Base-by-base conservation (phyloP, 2,113 vertebrate genomes). In the Poicephalus meyeri region DNA sequence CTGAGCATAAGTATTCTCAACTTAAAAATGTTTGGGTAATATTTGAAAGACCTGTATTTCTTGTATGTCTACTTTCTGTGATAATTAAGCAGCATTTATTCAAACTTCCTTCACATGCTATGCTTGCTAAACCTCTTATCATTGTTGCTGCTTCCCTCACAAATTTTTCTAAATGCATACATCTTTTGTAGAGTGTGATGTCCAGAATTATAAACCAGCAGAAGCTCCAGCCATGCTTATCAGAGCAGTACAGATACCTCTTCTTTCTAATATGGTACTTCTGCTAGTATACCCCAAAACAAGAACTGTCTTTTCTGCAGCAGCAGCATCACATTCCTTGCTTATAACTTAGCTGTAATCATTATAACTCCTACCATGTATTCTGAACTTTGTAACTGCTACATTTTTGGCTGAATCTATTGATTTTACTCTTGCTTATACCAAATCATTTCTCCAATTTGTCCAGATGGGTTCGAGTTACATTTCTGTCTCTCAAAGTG, bases 401-500 rank as follows among this genome's bases (percentile, higher is more conserved):
- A 39, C 81, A 33, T 2, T 86, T 86, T 91, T 79, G 47, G 77
- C 69, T 85, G 19, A 42, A 55, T 18, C 19, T 79, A 53, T 64
- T 87, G 83, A 76, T 94, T 95, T 86, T 68, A 81, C 17, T 47
- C 50, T 84, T 79, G 47, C n/a, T 89, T 92, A 87, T 70, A 71
- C 16, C 29, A 64, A 94, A 18, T 26, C 65, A 60, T 47, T 89
- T 85, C 29, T 86, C 73, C 74, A 50, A 29, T 94, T 89, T 96
- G 71, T 81, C 73, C 87, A 42, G 52, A 55, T 33, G 70, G 11
- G 25, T 85, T 79, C 79, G 81, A 91, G 88, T 76, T 46, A 68
- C 47, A 71, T 3, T 68, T 94, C 60, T 55, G 29, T 37, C 70
- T 95, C 68, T 72, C 78, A 55, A 79, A 87, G 42, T n/a, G 47